Conservation (phyloP, 2,888 invertebrate species). For the Pheosia tremula region DNA sequence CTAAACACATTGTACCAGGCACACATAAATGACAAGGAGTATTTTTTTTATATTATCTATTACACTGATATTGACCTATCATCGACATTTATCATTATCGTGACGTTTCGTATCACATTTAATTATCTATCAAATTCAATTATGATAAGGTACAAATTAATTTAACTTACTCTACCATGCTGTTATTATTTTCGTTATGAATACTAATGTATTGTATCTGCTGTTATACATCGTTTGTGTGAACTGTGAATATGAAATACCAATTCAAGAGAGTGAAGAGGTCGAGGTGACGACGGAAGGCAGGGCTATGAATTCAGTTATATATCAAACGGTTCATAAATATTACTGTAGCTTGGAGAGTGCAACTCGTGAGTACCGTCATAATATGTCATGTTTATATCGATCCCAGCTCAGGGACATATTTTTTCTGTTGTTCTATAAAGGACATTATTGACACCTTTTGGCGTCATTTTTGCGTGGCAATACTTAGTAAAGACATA, state of each 20-base stretch:
- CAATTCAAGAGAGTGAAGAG: background rate
- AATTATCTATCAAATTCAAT: conserved; percentile 1
- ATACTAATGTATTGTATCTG: background rate
- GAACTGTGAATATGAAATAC: background rate
- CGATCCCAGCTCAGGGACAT: too few species aligned
- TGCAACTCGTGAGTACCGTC: conserved; percentile 33
- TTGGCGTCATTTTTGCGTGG: too few species aligned
- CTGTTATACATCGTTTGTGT: background rate
- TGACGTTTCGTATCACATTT: conserved; percentile 3
- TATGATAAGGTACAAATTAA: background rate
- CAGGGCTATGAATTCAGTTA: conserved; percentile 34
- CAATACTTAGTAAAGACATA: too few species aligned
- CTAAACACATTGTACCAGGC: background rate
- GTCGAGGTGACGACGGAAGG: background rate
- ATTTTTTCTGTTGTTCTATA: too few species aligned
- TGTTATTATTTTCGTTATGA: background rate
- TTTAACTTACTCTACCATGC: background rate
- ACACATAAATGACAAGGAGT: background rate
- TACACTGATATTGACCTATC: too few species aligned
- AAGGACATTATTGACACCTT: too few species aligned
- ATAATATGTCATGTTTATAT: background rate
- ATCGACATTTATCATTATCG: too few species aligned
- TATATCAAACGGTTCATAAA: conserved; percentile 48
- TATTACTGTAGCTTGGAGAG: conserved; percentile 45
- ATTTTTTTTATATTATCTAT: background rate